These are phyloP conservation scores for Eurypyga helias DNA, from an alignment of 2,113 vertebrate species.

Conservation along the genomic window DNA sequence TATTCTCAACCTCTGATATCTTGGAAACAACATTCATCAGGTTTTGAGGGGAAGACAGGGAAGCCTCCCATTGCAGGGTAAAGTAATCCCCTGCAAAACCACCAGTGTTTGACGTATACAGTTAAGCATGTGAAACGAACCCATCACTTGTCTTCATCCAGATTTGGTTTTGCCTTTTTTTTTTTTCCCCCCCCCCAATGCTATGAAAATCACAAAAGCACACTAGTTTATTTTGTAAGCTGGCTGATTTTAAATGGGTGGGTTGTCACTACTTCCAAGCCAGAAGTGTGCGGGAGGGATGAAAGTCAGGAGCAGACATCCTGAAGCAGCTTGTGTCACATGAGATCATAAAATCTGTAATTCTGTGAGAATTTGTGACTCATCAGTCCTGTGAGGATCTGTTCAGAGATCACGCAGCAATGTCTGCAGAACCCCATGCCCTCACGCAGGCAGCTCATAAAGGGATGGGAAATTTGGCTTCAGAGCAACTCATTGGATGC, in stretches of 20 bases:
- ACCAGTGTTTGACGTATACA: neutral
- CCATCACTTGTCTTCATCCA: neutral
- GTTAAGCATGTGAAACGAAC: neutral
- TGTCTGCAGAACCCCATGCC: neutral
- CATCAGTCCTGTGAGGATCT: neutral
- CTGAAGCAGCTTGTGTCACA: neutral
- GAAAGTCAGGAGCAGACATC: neutral
- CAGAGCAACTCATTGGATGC: fast-evolving
- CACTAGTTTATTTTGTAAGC: neutral
- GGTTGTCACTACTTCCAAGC: neutral
- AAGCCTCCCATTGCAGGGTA: neutral
- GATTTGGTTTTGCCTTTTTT: neutral
- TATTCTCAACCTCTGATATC: neutral
- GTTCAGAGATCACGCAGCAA: neutral
- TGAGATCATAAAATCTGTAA: neutral
- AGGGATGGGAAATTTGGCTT: neutral
- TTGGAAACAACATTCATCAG: neutral
- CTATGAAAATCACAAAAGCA: neutral
- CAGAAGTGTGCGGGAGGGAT: neutral
- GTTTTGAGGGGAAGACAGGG: neutral
- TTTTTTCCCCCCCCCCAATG: neutral
- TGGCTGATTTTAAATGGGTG: neutral
- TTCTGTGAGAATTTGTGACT: neutral
- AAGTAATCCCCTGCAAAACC: neutral
- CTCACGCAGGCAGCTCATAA: neutral